Percentiles rank a stretch among this genome's conserved stretches.
phyloP scores from a whole-genome alignment of 2,113 vertebrate genomes.

The Indicator indicator region DNA sequence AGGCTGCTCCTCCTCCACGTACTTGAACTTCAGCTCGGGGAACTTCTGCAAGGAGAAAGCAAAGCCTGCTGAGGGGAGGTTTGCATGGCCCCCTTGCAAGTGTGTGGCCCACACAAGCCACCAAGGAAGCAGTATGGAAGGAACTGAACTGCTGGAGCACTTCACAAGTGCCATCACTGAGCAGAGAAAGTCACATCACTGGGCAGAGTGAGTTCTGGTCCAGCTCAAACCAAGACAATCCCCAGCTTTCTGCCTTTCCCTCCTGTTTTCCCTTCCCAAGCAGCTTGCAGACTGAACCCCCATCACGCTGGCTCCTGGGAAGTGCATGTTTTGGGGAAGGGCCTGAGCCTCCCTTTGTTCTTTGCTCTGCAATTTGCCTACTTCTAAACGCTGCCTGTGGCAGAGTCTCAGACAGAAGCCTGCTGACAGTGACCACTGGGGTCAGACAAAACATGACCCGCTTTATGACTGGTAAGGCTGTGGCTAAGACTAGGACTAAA shows the following conservation, averaged over 20 bases:
- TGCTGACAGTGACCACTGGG: constrained; percentile 38
- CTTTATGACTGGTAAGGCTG: constrained; percentile 75
- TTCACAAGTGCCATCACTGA: too few species aligned
- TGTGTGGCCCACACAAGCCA: neutral
- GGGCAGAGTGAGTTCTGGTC: too few species aligned
- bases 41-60: constrained; percentile 86
- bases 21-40: constrained; percentile 97
- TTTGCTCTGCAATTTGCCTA: neutral
- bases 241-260: neutral
- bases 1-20: constrained; percentile 96
- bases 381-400: constrained; percentile 26
- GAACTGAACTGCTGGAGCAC: too few species aligned
- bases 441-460: constrained; percentile 63
- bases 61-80: neutral
- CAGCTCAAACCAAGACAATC: too few species aligned
- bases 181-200: too few species aligned
- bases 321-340: accelerated
- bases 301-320: accelerated
- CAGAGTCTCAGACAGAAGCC: constrained; percentile 56
- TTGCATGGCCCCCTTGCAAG: neutral
- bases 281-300: neutral
- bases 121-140: neutral
- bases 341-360: neutral
- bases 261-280: neutral
- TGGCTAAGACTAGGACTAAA: constrained; percentile 67